Evolutionary conservation across 2,888 invertebrate genomes (phyloP), one percentile per base, ranked within the genome.

Genomic region (Ochropacha duplaris): DNA sequence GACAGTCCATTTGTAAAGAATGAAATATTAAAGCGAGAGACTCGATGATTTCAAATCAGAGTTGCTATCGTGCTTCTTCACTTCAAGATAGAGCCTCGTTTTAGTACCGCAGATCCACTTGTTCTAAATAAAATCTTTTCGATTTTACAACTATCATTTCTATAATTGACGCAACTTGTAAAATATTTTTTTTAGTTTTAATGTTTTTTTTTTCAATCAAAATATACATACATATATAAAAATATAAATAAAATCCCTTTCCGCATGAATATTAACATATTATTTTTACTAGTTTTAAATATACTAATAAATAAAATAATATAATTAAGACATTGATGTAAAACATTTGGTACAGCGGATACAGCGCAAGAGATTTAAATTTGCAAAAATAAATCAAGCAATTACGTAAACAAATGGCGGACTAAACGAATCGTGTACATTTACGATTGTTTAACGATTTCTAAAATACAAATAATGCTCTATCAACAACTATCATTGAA

Each of bases 1-100:
- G 81, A 79, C 84, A 77, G 81, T 72, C 78, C 81, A 79, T 86
- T 87, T 87, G 84, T 83, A 81, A 81, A 82, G 82, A 83, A 82
- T 84, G 83, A 86, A 85, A 87, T 87, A 88, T 87, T 86, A 86
- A 84, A 85, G 74, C 72, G 67, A 59, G 68, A 72, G 74, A 69
- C 78, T 75, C 81, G 79, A 84, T 84, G 83, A 86, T 84, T 83
- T 83, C 74, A 84, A 84, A 86, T 83, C 81, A 69, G 79, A 79
- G 69, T 65, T 64, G 76, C 73, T 76, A 77, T 83, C 77, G 76
- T 69, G 69, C 75, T 78, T 78, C 75, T 76, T 73, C 65, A 61
- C 69, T 76, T 73, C 66, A 74, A 79, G 74, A 76, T 69, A 63
- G 59, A 65, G 81, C 72, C 65, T 71, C 71, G 74, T 81, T 81